Percentiles rank a stretch among this genome's conserved stretches.
Conservation (phyloP, 2,797 vertebrate species). For the Centropyge bicolor region DNA sequence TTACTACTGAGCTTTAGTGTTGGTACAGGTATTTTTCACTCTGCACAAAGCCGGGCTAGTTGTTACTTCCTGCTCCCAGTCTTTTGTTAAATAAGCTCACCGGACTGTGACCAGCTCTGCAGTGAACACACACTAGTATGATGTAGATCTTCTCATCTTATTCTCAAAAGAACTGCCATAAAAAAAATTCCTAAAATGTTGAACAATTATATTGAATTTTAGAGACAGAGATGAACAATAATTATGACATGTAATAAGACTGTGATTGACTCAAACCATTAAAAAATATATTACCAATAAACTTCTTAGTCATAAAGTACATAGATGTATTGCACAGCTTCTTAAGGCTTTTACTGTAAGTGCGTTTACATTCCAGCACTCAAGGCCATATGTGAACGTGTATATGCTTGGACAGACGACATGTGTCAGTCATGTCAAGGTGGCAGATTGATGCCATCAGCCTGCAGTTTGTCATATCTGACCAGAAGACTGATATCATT, state of each 20-base stretch:
- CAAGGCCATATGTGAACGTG: background rate
- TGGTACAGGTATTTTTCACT: background rate
- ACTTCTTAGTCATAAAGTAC: background rate
- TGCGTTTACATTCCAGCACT: background rate
- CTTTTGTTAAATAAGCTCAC: too few relatives aligned
- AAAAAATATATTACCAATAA: background rate
- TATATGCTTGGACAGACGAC: slow-evolving; percentile 27
- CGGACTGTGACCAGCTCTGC: too few relatives aligned
- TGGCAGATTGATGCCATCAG: slow-evolving; percentile 42
- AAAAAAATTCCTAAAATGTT: background rate
- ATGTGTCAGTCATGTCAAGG: slow-evolving; percentile 30
- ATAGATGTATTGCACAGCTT: background rate
- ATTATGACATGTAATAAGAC: background rate
- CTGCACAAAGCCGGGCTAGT: too few relatives aligned
- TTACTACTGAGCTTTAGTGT: background rate
- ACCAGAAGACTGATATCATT: slow-evolving; percentile 17
- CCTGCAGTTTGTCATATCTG: slow-evolving; percentile 21
- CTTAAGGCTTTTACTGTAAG: background rate
- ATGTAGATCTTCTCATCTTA: background rate
- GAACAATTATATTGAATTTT: background rate
- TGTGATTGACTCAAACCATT: background rate
- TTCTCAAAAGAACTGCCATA: background rate
- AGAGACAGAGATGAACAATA: background rate
- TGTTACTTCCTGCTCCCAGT: too few relatives aligned
- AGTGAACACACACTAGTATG: background rate